Percentiles rank a stretch among this genome's conserved stretches.
These are phyloP conservation scores for Schmidtea mediterranea DNA, from an alignment of 1,140 invertebrate genomes.

Conservation along the genomic window DNA sequence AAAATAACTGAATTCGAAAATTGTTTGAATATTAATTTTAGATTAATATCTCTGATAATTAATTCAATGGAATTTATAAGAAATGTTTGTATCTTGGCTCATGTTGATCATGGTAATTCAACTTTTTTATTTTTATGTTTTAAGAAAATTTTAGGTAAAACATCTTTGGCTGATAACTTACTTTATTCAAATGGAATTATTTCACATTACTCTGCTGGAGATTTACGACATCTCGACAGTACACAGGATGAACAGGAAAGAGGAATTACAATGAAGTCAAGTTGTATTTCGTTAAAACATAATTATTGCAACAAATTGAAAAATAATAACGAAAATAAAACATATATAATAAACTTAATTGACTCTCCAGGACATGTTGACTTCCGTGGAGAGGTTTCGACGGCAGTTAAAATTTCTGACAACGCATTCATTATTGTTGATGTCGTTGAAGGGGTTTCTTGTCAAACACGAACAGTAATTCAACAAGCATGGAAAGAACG, in stretches of 20 bases:
- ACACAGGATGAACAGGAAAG: slow-evolving; percentile 75
- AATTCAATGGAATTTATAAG: slow-evolving; percentile 44
- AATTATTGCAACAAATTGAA: background rate
- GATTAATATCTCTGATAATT: too few relatives aligned
- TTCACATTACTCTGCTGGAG: slow-evolving; percentile 60
- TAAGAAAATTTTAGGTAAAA: slow-evolving; percentile 40
- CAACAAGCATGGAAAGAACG: slow-evolving; percentile 93
- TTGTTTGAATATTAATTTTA: too few relatives aligned
- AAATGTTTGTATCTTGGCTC: slow-evolving; percentile 91
- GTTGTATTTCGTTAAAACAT: slow-evolving; percentile 48
- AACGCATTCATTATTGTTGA: slow-evolving; percentile 92
- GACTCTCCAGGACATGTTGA: slow-evolving; percentile 97
- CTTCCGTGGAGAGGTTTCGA: slow-evolving; percentile 87
- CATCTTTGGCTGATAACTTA: slow-evolving; percentile 72
- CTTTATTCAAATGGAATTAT: slow-evolving; percentile 88
- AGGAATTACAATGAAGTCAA: slow-evolving; percentile 98
- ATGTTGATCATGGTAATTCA: slow-evolving; percentile 68
- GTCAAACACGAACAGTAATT: slow-evolving; percentile 83
- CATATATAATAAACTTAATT: slow-evolving; percentile 94
- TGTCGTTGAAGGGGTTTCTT: slow-evolving; percentile 47
- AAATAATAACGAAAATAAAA: slow-evolving; percentile 32
- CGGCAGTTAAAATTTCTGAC: slow-evolving; percentile 89
- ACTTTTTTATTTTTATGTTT: background rate
- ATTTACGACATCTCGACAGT: slow-evolving; percentile 59
- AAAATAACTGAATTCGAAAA: too few relatives aligned